These are phyloP conservation scores for Silurus meridionalis DNA, from an alignment of 2,113 vertebrate genomes.

Conservation along the genomic window DNA sequence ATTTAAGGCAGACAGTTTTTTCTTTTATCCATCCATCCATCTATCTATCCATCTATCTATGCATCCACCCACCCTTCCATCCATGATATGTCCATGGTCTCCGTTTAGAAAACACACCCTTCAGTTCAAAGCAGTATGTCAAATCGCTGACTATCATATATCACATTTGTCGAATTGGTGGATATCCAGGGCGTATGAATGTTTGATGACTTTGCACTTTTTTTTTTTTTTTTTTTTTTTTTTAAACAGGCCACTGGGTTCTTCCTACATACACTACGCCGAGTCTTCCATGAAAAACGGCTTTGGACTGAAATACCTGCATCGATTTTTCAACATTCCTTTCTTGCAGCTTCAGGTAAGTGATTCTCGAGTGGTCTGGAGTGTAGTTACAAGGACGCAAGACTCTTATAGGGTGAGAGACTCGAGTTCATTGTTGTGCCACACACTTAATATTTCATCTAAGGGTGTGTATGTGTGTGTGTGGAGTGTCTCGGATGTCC, in stretches of 20 bases:
- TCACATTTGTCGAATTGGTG: neutral
- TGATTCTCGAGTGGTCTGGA: neutral
- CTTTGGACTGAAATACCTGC: slow-evolving; percentile 94
- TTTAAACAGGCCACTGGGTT: slow-evolving; percentile 82
- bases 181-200: neutral
- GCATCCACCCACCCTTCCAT: neutral
- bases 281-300: slow-evolving; percentile 99
- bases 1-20: neutral
- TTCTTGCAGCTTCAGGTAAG: slow-evolving; percentile 95
- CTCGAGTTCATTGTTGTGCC: neutral
- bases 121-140: neutral
- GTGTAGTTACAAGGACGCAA: neutral
- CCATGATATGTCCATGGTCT: neutral
- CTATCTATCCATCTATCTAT: neutral
- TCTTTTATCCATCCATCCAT: neutral
- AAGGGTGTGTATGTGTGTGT: neutral
- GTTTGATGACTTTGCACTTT: slow-evolving; percentile 40
- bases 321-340: slow-evolving; percentile 98
- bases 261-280: slow-evolving; percentile 95
- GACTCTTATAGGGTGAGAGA: neutral
- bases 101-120: neutral
- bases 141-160: no score
- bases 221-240: slow-evolving; percentile 48
- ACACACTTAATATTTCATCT: slow-evolving; percentile 1
- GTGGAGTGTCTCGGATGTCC: slow-evolving; percentile 29